These are phyloP conservation scores for Sinotaia quadrata DNA, from an alignment of 2,888 invertebrate species.

Conservation along the genomic window DNA sequence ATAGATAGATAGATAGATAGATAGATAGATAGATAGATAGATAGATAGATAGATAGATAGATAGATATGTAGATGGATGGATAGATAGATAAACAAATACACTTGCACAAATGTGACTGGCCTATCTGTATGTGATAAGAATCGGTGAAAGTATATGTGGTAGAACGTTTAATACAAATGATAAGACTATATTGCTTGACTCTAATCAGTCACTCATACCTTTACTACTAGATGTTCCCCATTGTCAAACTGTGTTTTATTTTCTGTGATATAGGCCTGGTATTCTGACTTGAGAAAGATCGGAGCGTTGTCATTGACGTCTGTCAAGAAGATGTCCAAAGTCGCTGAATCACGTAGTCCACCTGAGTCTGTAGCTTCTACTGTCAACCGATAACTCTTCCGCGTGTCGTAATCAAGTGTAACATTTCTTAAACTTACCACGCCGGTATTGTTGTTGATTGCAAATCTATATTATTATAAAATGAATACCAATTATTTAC, in stretches of 20 bases:
- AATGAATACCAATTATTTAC: no score
- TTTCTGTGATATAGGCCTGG: neutral
- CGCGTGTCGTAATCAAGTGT: constrained; percentile 28
- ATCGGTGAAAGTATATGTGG: no score
- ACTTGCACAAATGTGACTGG: no score
- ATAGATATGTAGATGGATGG: no score
- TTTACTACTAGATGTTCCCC: no score
- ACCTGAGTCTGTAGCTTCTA: constrained; percentile 32
- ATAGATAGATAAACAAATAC: no score
- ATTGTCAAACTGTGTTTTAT: neutral
- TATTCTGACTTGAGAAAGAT: constrained; percentile 37
- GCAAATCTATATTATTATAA: neutral
- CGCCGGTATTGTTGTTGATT: neutral
- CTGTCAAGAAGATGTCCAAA: constrained; percentile 56
- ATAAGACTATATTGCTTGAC: no score
- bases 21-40: neutral
- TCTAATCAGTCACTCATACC: no score
- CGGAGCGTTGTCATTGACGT: constrained; percentile 65
- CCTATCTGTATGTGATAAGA: no score
- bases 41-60: neutral
- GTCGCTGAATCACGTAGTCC: constrained; percentile 40
- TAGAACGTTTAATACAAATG: no score
- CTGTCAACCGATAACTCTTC: constrained; percentile 29
- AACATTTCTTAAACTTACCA: no score
- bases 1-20: no score